These are phyloP conservation scores for Clytia hemisphaerica DNA, from an alignment of 30 jellyfish, hydroid and myxozoan species.

Conservation along the genomic window DNA sequence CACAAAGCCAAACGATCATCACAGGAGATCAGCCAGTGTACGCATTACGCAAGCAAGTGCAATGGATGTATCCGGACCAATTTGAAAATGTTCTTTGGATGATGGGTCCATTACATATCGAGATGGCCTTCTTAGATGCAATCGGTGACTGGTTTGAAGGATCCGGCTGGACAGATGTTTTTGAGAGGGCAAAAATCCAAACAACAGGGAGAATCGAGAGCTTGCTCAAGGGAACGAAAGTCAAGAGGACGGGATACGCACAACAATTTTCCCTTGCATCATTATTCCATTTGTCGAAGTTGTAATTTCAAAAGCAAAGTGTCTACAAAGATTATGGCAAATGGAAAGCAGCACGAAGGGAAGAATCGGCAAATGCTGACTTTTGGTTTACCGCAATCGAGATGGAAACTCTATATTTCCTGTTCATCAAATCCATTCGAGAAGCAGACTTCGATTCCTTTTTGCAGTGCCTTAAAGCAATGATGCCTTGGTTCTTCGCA, in stretches of 20 bases:
- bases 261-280: neutral
- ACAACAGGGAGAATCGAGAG: neutral
- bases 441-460: neutral
- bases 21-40: neutral
- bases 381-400: neutral
- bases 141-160: constrained; percentile 59
- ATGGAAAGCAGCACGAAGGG: neutral
- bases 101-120: constrained; percentile 59
- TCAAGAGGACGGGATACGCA: neutral
- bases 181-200: neutral
- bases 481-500: constrained; percentile 6
- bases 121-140: constrained; percentile 29
- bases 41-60: constrained; percentile 18
- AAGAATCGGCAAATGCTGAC: neutral
- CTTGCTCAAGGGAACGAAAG: neutral
- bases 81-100: constrained; percentile 28
- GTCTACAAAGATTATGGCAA: neutral
- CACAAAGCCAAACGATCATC: neutral
- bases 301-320: neutral
- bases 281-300: neutral
- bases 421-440: neutral
- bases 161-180: neutral
- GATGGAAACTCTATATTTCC: neutral
- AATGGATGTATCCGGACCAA: constrained; percentile 34
- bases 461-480: neutral